phyloP scores from a whole-genome alignment of 2,797 vertebrate species.

The Hoplostethus atlanticus region DNA sequence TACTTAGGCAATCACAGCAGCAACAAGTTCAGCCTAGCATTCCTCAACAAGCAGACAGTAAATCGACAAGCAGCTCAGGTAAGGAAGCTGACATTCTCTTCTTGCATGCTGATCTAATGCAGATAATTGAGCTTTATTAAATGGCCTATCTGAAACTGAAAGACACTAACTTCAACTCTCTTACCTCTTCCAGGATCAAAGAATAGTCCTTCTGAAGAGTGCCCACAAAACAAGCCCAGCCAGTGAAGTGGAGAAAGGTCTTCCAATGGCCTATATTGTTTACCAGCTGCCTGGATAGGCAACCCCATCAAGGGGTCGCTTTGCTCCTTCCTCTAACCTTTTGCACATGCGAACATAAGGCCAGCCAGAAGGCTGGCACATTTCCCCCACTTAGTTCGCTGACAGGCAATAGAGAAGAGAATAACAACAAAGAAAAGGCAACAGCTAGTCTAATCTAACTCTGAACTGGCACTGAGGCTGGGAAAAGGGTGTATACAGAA shows the following conservation, averaged over 20 bases:
- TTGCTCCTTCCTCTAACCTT: conserved; percentile 80
- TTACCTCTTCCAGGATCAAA: conserved; percentile 61
- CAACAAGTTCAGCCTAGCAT: conserved; percentile 74
- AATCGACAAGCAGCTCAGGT: conserved; percentile 63
- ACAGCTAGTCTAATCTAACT: conserved; percentile 65
- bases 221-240: conserved; percentile 76
- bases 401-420: conserved; percentile 71
- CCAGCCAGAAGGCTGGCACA: conserved; percentile 70
- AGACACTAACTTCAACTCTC: neutral
- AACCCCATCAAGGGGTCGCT: conserved; percentile 69
- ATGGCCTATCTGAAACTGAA: neutral
- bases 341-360: conserved; percentile 77
- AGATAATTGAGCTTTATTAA: neutral
- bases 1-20: conserved; percentile 79
- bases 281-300: conserved; percentile 76
- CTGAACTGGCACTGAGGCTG: conserved; percentile 53
- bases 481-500: conserved; percentile 73
- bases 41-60: conserved; percentile 72
- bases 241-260: conserved; percentile 72
- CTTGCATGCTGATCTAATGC: neutral
- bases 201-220: conserved; percentile 58
- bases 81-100: neutral
- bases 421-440: conserved; percentile 61
- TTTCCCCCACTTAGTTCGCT: conserved; percentile 74
- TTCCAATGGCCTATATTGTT: conserved; percentile 55